Percentiles rank a stretch among this genome's conserved stretches.
Evolutionary conservation across 2,113 vertebrate genomes (phyloP).

Genomic region (Phycodurus eques): DNA sequence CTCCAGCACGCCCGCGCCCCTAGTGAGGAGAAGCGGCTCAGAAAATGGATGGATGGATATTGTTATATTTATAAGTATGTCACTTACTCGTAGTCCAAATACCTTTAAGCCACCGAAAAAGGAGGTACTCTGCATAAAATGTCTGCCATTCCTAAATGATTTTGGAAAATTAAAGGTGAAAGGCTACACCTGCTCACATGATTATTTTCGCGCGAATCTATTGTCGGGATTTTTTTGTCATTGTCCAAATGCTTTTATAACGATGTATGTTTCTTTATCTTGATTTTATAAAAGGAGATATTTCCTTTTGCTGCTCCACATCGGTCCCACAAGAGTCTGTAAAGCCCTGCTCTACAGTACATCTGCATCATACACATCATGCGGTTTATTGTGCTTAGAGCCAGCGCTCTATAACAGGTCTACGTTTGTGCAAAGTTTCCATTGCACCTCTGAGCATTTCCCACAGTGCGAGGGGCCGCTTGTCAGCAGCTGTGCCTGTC

Average conservation of each 20-base stretch:
- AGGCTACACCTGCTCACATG: neutral
- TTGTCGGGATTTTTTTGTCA: neutral
- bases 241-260: neutral
- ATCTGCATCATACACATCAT: slow-evolving; percentile 31
- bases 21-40: too few relatives aligned
- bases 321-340: slow-evolving; percentile 30
- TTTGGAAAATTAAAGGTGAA: neutral
- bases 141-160: neutral
- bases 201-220: neutral
- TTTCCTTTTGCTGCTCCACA: slow-evolving; percentile 34
- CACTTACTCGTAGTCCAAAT: too few relatives aligned
- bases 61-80: too few relatives aligned
- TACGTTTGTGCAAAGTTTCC: slow-evolving; percentile 60
- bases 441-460: slow-evolving; percentile 57
- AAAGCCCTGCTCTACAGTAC: slow-evolving; percentile 35
- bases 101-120: neutral
- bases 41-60: too few relatives aligned
- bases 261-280: neutral
- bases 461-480: slow-evolving; percentile 44
- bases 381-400: slow-evolving; percentile 53
- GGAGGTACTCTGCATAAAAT: neutral
- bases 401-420: slow-evolving; percentile 60
- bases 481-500: slow-evolving; percentile 48
- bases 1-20: too few relatives aligned
- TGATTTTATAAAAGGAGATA: neutral